Evolutionary conservation across 2,113 vertebrate species (phyloP).

Genomic region (Lathamus discolor): DNA sequence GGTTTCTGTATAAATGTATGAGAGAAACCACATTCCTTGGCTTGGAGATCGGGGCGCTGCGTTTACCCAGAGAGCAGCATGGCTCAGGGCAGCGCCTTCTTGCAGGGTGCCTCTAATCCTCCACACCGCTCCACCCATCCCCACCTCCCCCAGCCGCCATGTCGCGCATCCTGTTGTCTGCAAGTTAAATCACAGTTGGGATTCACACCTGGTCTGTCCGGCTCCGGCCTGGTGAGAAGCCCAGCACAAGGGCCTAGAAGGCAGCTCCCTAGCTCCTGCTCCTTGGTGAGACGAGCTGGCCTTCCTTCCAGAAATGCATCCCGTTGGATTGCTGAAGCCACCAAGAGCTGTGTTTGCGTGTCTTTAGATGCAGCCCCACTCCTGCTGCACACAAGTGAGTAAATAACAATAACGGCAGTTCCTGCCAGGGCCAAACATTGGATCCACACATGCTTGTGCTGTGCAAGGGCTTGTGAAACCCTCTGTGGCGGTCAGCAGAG

Average conservation of each 20-base stretch:
- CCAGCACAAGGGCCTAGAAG: not conserved
- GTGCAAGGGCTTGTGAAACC: not conserved
- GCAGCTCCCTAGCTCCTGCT: not conserved
- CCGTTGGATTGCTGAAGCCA: not conserved
- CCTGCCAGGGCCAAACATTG: not conserved
- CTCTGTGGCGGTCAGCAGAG: not conserved
- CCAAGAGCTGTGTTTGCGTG: not conserved
- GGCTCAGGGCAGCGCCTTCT: not conserved
- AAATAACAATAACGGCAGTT: not conserved
- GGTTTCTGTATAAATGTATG: not conserved
- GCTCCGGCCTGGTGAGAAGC: not conserved
- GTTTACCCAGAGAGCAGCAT: fast-evolving
- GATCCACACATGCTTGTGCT: not conserved
- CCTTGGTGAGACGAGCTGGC: not conserved
- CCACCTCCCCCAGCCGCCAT: not conserved
- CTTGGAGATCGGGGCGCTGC: not conserved
- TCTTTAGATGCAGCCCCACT: not conserved
- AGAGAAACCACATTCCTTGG: not conserved
- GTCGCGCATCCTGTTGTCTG: not conserved
- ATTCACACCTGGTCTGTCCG: not conserved
- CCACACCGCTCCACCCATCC: not conserved
- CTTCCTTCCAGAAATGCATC: not conserved
- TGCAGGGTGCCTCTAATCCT: not conserved
- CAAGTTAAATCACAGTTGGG: not conserved
- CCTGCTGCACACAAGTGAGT: not conserved